Conservation (phyloP, 2,888 invertebrate species). For the Synergus gifuensis region DNA sequence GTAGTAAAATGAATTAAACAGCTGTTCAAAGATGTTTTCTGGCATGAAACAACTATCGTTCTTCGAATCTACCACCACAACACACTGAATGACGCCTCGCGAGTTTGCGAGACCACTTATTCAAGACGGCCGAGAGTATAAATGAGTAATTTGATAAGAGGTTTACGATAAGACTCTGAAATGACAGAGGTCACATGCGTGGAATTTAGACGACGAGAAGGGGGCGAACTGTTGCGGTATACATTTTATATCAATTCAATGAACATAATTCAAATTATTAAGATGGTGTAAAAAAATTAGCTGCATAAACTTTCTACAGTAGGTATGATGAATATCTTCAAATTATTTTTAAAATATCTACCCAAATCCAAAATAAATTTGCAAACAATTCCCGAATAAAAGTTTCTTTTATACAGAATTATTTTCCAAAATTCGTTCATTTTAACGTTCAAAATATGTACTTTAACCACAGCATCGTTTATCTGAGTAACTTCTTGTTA, state of each 20-base stretch:
- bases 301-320: too few relatives aligned
- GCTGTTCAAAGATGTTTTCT: neutral
- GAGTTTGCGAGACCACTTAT: neutral
- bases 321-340: too few relatives aligned
- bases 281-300: neutral
- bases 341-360: too few relatives aligned
- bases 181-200: constrained; percentile 27
- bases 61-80: constrained; percentile 31
- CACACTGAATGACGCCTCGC: constrained; percentile 25
- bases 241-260: neutral
- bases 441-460: too few relatives aligned
- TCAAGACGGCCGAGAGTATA: constrained; percentile 2
- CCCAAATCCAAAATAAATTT: too few relatives aligned
- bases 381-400: too few relatives aligned
- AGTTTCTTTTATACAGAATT: too few relatives aligned
- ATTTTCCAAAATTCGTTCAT: too few relatives aligned
- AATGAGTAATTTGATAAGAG: constrained; percentile 36
- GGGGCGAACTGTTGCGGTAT: constrained; percentile 7
- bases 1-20: neutral
- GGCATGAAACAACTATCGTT: neutral
- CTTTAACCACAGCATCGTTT: too few relatives aligned
- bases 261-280: neutral
- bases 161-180: constrained; percentile 24
- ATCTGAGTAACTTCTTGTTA: neutral
- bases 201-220: neutral